A percentile compares a stretch with the other conserved stretches of the same genome.
phyloP scores from a whole-genome alignment of 2,113 vertebrate genomes.

The Formicarius rufipectus region DNA sequence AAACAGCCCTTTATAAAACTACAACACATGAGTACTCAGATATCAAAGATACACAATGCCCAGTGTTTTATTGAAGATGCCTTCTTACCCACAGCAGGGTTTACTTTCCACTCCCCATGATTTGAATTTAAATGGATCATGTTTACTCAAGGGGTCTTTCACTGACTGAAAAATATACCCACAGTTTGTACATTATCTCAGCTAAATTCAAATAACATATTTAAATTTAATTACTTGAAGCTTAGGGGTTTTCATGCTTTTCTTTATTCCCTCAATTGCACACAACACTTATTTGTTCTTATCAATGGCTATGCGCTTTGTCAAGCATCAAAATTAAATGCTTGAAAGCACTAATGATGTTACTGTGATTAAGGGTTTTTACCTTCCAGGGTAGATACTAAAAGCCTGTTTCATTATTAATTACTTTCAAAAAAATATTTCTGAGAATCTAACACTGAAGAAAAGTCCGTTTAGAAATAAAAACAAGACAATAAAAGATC shows the following conservation, averaged over 20 bases:
- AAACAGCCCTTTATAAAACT: conserved; percentile 48
- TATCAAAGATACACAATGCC: conserved; percentile 14
- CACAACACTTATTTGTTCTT: conserved; percentile 65
- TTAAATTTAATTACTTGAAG: conserved; percentile 76
- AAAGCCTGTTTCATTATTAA: conserved; percentile 67
- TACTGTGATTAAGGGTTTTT: conserved; percentile 76
- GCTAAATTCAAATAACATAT: conserved; percentile 69
- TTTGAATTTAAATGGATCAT: conserved; percentile 54
- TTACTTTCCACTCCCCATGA: conserved; percentile 38
- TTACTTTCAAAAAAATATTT: not conserved
- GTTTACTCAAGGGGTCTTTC: conserved; percentile 66
- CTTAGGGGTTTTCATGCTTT: conserved; percentile 68
- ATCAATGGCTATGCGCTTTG: conserved; percentile 73
- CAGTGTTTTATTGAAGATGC: conserved; percentile 16
- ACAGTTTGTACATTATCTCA: conserved; percentile 60
- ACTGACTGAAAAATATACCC: conserved; percentile 60
- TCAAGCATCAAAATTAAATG: conserved; percentile 78
- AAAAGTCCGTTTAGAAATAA: conserved; percentile 2
- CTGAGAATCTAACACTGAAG: not conserved
- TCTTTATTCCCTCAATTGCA: conserved; percentile 55
- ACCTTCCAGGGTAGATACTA: conserved; percentile 59
- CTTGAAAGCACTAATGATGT: conserved; percentile 75
- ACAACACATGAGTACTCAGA: not conserved
- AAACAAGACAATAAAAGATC: not conserved
- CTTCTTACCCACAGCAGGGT: conserved; percentile 26